phyloP scores from a whole-genome alignment of 2,888 invertebrate species.

The Campoplex nolae region DNA sequence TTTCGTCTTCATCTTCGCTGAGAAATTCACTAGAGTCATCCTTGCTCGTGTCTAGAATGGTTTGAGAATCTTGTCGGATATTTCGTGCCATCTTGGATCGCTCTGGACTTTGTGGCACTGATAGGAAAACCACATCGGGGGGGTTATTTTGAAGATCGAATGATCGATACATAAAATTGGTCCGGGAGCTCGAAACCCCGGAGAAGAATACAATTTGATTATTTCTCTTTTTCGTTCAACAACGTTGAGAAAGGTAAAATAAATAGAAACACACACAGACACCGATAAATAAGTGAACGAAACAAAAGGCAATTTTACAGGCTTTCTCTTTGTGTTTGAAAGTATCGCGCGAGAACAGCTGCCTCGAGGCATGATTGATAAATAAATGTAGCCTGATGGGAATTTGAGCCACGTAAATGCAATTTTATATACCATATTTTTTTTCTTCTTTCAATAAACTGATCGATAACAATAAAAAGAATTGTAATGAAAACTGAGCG shows the following conservation, averaged over 20 bases:
- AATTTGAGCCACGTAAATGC: constrained; percentile 36
- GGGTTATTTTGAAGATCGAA: neutral
- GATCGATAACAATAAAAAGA: constrained; percentile 12
- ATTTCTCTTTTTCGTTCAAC: neutral
- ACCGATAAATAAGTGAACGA: constrained; percentile 22
- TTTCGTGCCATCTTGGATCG: constrained; percentile 30
- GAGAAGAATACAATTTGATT: constrained; percentile 21
- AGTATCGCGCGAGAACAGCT: constrained; percentile 37
- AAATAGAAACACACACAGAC: neutral
- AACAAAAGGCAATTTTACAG: constrained; percentile 10
- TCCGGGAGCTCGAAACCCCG: neutral
- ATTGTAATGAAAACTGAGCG: neutral
- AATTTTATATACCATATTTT: constrained; percentile 20
- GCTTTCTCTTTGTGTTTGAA: neutral
- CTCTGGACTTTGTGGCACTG: constrained; percentile 25
- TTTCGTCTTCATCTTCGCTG: constrained; percentile 46
- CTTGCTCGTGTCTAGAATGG: constrained; percentile 38
- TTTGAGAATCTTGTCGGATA: constrained; percentile 28
- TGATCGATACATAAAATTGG: constrained; percentile 50
- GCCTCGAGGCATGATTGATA: constrained; percentile 44
- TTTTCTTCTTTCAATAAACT: constrained; percentile 6
- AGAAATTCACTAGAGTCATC: constrained; percentile 41
- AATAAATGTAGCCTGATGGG: constrained; percentile 42
- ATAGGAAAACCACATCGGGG: constrained; percentile 29
- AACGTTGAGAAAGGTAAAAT: constrained; percentile 7